phyloP scores from a whole-genome alignment of 1,140 invertebrate genomes.

The Streblospio benedicti region DNA sequence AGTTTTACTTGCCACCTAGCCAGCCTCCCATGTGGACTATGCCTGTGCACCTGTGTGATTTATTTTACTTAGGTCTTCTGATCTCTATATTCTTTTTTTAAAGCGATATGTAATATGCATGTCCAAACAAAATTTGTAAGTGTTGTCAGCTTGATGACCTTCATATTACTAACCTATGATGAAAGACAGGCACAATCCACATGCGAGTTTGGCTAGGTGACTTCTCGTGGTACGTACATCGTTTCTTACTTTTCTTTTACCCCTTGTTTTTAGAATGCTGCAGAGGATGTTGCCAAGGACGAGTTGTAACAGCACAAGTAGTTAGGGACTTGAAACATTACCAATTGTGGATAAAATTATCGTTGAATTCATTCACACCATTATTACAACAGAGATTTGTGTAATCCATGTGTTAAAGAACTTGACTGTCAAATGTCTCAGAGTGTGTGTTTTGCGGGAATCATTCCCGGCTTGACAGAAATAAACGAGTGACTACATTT shows the following conservation, averaged over 20 bases:
- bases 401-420: neutral
- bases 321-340: constrained; percentile 96
- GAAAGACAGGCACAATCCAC: neutral
- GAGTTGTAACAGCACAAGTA: constrained; percentile 99
- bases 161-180: too few relatives aligned
- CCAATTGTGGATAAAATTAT: constrained; percentile 57
- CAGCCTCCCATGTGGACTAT: too few relatives aligned
- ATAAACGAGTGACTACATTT: neutral
- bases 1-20: too few relatives aligned
- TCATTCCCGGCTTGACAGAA: too few relatives aligned
- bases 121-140: too few relatives aligned
- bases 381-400: neutral
- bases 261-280: too few relatives aligned
- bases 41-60: too few relatives aligned
- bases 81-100: neutral
- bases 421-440: neutral
- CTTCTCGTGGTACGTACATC: constrained; percentile 4
- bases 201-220: neutral
- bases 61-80: neutral
- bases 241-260: too few relatives aligned
- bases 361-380: neutral
- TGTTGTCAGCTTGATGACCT: too few relatives aligned
- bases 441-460: neutral
- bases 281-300: constrained; percentile 96
- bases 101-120: too few relatives aligned